Evolutionary conservation across 2,797 vertebrate genomes (phyloP).

Genomic region (Myripristis murdjan): DNA sequence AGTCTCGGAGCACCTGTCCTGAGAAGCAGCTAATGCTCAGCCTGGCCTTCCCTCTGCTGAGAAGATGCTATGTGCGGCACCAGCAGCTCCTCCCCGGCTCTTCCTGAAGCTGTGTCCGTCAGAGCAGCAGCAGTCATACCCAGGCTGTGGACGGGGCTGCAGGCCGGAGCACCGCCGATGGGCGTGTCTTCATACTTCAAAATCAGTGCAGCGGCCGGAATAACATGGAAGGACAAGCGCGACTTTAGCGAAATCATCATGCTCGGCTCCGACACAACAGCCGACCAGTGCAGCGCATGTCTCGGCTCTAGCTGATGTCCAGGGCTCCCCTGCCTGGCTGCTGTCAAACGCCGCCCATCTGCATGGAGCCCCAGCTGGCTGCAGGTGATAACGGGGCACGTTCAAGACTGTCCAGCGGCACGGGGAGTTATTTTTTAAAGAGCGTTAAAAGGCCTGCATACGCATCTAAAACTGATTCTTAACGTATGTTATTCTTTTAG

Average conservation of each 20-base stretch:
- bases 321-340: conserved; percentile 30
- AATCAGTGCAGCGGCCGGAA: conserved; percentile 10
- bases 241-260: conserved; percentile 41
- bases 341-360: conserved; percentile 67
- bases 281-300: not conserved
- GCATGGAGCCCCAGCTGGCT: conserved; percentile 44
- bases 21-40: not conserved
- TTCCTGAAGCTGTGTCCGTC: conserved; percentile 29
- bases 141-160: conserved; percentile 53
- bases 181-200: conserved; percentile 42
- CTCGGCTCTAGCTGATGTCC: not conserved
- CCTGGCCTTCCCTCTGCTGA: conserved; percentile 8
- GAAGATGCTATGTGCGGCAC: conserved; percentile 41
- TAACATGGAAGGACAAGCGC: conserved; percentile 1
- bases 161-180: conserved; percentile 50
- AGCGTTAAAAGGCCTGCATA: not conserved
- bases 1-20: not conserved
- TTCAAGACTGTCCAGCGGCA: conserved; percentile 40
- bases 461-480: not conserved
- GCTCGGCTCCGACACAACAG: not conserved
- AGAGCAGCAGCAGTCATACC: conserved; percentile 39
- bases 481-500: not conserved
- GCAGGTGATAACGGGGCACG: conserved; percentile 66
- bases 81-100: conserved; percentile 53
- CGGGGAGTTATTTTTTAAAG: not conserved